phyloP scores from a whole-genome alignment of 2,888 invertebrate genomes.

The Polyommatus icarus region DNA sequence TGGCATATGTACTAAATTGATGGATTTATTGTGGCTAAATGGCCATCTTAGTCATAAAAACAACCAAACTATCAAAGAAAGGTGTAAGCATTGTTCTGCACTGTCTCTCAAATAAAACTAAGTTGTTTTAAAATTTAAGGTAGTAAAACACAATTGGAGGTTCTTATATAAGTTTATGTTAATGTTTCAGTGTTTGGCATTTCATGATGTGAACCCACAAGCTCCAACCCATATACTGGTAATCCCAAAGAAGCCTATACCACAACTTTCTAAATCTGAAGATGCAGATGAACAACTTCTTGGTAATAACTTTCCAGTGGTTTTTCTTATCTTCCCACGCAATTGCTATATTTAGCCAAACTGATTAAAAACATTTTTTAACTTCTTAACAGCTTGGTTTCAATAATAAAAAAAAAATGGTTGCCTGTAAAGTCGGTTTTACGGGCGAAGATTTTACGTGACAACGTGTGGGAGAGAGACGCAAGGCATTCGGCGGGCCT shows the following conservation, averaged over 20 bases:
- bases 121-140: neutral
- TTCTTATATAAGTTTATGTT: neutral
- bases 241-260: constrained; percentile 94
- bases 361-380: no score
- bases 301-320: constrained; percentile 53
- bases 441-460: no score
- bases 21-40: neutral
- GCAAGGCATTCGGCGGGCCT: no score
- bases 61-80: no score
- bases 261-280: constrained; percentile 88
- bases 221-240: constrained; percentile 97
- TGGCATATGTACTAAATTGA: neutral
- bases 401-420: no score
- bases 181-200: constrained; percentile 91
- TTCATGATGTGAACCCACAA: constrained; percentile 94
- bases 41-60: no score
- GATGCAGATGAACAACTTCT: constrained; percentile 87
- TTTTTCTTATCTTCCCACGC: neutral
- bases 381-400: no score
- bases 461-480: no score
- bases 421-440: no score
- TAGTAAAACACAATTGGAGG: neutral
- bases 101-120: no score
- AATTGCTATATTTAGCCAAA: no score
- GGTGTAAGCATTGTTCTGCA: no score